Evolutionary conservation across 2,797 vertebrate genomes (phyloP), one percentile per base, ranked within the genome.

Genomic region (Spondyliosoma cantharus): DNA sequence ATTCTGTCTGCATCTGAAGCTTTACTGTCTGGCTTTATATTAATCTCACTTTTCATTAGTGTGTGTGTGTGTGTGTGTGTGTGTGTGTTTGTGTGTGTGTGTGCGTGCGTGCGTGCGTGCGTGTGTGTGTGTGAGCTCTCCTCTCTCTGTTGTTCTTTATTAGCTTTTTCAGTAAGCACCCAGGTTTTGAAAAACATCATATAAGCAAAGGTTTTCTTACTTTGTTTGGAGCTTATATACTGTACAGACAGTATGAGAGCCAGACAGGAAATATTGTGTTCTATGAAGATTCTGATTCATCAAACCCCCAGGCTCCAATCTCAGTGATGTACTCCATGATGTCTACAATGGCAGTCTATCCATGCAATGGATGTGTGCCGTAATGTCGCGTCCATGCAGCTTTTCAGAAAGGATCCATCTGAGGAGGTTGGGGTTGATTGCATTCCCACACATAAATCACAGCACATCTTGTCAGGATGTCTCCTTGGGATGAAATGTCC

Each of bases 1-100:
- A 60, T 74, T 54, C n/a, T 65, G 45, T 80, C 65, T 67, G 52
- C 77, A 86, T 82, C 52, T 60, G 49, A 80, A 82, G 85, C 64
- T 88, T 87, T 86, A 81, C 87, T 80, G 84, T 87, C 91, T 90
- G 86, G 71, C 65, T 85, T 84, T 81, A 86, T 91, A 91, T 91
- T 86, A 90, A 91, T 83, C 64, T 84, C 14, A n/a, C 74, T 78
- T 73, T 84, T 89, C 87, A 89, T 87, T 86, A 84, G 56, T 80
- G 46, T 84, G 75, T 72, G 58, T 76, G 12, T 45, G 43, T 78
- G 62, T 84, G 76, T 68, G 49, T 61, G 74, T 86, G 59, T 74
- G 16, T 50, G 27, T 76, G 61, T 78, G 56, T 84, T 74, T 71
- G 56, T 75, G 8, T 42, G 37, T 78, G 67, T 82, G 72, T 67